These are phyloP conservation scores for Nemurella pictetii DNA, from an alignment of 2,888 invertebrate genomes.

Conservation along the genomic window DNA sequence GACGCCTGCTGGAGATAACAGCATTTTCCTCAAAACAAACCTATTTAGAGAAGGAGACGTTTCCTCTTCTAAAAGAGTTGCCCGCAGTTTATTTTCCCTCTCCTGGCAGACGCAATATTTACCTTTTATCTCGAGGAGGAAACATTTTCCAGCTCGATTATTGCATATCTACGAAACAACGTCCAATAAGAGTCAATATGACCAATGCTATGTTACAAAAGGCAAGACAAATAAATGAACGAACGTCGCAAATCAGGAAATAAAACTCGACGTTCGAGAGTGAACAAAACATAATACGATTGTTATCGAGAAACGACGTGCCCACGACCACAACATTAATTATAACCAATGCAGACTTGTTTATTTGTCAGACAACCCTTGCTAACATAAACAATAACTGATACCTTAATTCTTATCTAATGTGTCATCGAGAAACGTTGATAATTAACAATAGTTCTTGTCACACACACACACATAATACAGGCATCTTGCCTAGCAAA, in stretches of 20 bases:
- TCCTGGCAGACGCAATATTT: neutral
- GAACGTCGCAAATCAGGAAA: neutral
- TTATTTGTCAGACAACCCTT: neutral
- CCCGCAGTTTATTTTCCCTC: neutral
- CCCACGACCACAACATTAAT: neutral
- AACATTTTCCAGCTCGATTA: neutral
- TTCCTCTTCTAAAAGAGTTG: neutral
- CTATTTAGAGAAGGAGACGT: neutral
- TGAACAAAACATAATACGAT: neutral
- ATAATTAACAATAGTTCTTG: neutral
- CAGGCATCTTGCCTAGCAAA: neutral
- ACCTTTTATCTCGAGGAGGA: neutral
- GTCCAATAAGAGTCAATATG: neutral
- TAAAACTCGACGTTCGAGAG: neutral
- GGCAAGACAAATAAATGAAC: neutral
- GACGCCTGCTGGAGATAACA: neutral
- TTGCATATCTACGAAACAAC: neutral
- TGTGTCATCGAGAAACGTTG: neutral
- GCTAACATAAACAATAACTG: neutral
- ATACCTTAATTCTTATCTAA: neutral
- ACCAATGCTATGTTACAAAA: neutral
- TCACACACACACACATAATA: neutral
- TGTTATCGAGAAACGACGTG: neutral
- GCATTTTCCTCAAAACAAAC: neutral
- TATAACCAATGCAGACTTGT: neutral